phyloP scores from a whole-genome alignment of 2,113 vertebrate species.

The Macrotus californicus region DNA sequence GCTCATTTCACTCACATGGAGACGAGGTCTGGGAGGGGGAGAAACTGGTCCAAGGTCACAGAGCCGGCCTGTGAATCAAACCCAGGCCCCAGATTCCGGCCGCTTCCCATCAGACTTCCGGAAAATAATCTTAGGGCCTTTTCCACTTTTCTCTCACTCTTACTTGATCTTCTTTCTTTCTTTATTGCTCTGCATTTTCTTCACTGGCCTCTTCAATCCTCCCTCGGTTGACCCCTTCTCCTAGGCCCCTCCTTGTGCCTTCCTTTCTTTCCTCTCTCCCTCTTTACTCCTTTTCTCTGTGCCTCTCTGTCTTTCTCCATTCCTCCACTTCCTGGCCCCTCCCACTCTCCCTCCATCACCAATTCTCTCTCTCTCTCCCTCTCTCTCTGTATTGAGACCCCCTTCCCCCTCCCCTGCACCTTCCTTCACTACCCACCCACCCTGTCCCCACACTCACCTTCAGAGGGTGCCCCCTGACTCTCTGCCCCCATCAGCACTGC shows the following conservation, averaged over 20 bases:
- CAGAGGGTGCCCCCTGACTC: neutral
- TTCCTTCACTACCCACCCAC: accelerated
- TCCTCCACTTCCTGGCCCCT: neutral
- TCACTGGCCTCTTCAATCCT: neutral
- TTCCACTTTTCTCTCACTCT: neutral
- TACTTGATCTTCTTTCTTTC: neutral
- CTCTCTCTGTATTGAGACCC: neutral
- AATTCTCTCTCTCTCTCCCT: neutral
- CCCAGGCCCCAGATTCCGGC: neutral
- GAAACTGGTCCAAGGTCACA: neutral
- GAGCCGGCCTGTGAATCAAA: neutral
- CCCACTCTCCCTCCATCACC: accelerated
- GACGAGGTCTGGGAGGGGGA: neutral
- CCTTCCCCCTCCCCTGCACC: neutral
- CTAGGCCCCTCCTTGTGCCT: neutral
- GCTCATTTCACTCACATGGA: accelerated
- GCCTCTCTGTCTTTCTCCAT: neutral
- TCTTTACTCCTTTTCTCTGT: neutral
- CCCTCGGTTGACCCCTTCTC: neutral
- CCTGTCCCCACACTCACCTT: neutral
- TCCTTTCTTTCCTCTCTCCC: neutral
- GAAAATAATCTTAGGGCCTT: neutral
- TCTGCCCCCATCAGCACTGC: too few relatives aligned
- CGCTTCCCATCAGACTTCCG: neutral
- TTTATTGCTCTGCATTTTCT: neutral